phyloP scores from a whole-genome alignment of 2,888 invertebrate species.

The Tenthredo livida region DNA sequence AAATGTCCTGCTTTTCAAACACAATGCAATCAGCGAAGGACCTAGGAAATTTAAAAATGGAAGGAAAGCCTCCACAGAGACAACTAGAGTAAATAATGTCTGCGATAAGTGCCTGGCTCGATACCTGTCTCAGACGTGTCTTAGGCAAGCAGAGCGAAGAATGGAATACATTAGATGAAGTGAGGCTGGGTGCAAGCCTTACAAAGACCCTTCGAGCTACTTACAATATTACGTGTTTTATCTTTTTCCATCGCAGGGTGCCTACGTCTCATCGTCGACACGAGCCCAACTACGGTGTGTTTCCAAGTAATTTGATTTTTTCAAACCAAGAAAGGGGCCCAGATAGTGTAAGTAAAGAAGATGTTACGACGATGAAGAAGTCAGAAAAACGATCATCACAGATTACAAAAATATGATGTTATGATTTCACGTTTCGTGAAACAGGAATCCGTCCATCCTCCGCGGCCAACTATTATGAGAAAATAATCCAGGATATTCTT shows the following conservation, averaged over 20 bases:
- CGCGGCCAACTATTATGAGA: neutral
- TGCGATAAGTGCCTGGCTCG: slow-evolving; percentile 33
- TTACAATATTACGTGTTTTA: slow-evolving; percentile 50
- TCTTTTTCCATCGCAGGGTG: slow-evolving; percentile 11
- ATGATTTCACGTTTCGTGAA: neutral
- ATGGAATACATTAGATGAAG: slow-evolving; percentile 37
- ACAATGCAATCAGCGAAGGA: neutral
- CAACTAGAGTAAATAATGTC: slow-evolving; percentile 31
- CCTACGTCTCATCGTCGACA: neutral
- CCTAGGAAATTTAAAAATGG: neutral
- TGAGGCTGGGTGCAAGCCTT: slow-evolving; percentile 26
- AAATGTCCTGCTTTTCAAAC: neutral
- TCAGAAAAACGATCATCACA: neutral
- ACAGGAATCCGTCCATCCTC: neutral
- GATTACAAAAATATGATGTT: neutral
- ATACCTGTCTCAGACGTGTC: slow-evolving; percentile 31
- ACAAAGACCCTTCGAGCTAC: slow-evolving; percentile 22
- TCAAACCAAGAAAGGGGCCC: neutral
- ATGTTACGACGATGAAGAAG: neutral
- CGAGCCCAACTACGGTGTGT: neutral
- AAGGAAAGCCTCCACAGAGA: neutral
- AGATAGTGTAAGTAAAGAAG: neutral
- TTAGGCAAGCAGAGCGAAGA: slow-evolving; percentile 18
- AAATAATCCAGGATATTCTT: neutral
- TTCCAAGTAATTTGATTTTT: neutral